Base-by-base conservation (phyloP, 2,113 vertebrate genomes). In the Ammodytes dubius region DNA sequence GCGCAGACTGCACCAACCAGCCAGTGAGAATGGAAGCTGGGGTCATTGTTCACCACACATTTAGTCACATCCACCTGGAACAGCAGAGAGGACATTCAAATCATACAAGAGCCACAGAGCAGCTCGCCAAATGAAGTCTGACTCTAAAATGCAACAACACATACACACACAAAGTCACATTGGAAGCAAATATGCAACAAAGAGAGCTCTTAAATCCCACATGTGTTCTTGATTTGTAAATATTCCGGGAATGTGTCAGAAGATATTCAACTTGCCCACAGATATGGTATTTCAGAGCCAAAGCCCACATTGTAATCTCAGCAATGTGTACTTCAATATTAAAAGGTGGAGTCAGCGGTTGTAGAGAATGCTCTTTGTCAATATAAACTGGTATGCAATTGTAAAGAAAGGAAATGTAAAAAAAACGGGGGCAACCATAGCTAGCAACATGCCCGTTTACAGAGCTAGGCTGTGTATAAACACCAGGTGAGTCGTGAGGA, bases 11-110 rank as follows among this genome's bases (percentile, higher is more conserved):
- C 93, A 0, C 95, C 95, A 85, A 98, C 94, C 0, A 99, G 93
- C 98, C 98, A 99, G 87, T 99, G 97, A 43, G 97, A 96, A 65
- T 83, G 94, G 43, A 99, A 96, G 85, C 93, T 96, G 63, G 97
- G 94, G 54, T 99, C 97, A 0, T 95, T 96, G 83, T 95, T 98
- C 88, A 99, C 96, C 89, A 99, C 98, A 0, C 97, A 99, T 67
- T 97, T 97, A 4, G 97, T 98, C 68, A 99, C 94, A 40, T 98
- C 98, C 52, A 93, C 94, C 98, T 99, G 83, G 37, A 10, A 76
- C 53, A 73, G 81, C 53, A 79, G 87, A 71, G 61, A 49, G 77
- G 74, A 57, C 39, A 80, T 27, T 71, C 15, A 5, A 37, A 45
- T 56, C 42, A 74, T 10, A 10, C 40, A 2, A 4, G 8, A 35